Percentiles rank a stretch among this genome's conserved stretches.
Conservation (phyloP, 1,140 invertebrate species). For the Drosophila kikkawai region DNA sequence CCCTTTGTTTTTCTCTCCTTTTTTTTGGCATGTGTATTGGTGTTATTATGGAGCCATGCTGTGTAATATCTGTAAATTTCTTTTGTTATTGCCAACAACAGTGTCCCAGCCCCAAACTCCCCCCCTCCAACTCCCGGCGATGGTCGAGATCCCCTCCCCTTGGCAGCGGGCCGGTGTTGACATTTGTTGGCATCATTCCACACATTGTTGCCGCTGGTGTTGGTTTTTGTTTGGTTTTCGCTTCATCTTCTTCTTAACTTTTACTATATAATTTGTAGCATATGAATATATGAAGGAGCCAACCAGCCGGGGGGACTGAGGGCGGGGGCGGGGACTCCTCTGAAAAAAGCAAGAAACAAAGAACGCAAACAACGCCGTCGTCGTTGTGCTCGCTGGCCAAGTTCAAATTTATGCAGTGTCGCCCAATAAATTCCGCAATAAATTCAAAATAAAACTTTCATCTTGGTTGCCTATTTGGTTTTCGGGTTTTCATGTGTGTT, state of each 20-base stretch:
- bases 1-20: conserved; percentile 68
- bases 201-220: conserved; percentile 82
- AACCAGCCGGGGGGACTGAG: not conserved
- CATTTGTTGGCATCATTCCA: conserved; percentile 82
- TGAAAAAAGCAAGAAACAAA: conserved; percentile 35
- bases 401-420: conserved; percentile 83
- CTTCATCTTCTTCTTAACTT: conserved; percentile 76
- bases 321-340: not conserved
- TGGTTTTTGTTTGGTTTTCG: conserved; percentile 79
- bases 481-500: conserved; percentile 22
- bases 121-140: not conserved
- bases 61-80: conserved; percentile 84
- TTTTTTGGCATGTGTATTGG: conserved; percentile 65
- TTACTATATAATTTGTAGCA: conserved; percentile 84
- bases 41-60: conserved; percentile 83
- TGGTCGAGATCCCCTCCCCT: conserved; percentile 13
- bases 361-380: conserved; percentile 57
- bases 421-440: conserved; percentile 82
- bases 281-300: conserved; percentile 75
- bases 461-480: conserved; percentile 64
- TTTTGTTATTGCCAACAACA: conserved; percentile 83
- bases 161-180: conserved; percentile 61
- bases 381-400: conserved; percentile 61
- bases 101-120: conserved; percentile 29
- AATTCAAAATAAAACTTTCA: conserved; percentile 83